Evolutionary conservation across 2,113 vertebrate genomes (phyloP).

Genomic region (Pelodiscus sinensis): DNA sequence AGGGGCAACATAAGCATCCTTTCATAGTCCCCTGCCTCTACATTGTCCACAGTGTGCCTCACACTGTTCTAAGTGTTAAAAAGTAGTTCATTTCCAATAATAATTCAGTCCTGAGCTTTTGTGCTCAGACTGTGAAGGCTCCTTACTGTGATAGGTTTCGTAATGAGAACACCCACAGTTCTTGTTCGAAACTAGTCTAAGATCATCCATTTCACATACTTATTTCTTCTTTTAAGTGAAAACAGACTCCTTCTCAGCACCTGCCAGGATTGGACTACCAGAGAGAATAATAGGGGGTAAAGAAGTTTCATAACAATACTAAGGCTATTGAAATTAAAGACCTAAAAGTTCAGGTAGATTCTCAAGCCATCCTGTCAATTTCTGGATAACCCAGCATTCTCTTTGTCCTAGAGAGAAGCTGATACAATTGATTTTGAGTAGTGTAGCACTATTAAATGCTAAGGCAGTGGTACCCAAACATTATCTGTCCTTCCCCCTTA

Average conservation of each 20-base stretch:
- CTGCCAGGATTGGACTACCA: neutral
- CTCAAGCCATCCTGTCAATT: neutral
- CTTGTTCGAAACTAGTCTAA: neutral
- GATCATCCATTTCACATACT: neutral
- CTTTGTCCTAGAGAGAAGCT: neutral
- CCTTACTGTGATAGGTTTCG: neutral
- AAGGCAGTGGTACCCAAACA: no score
- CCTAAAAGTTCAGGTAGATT: neutral
- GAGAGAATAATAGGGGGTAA: neutral
- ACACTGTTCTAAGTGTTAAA: neutral
- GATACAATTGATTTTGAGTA: neutral
- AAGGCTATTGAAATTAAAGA: neutral
- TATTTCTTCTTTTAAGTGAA: neutral
- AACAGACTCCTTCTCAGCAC: neutral
- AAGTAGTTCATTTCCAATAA: neutral
- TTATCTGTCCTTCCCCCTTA: no score
- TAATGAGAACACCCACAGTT: neutral
- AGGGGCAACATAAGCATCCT: neutral
- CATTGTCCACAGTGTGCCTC: neutral
- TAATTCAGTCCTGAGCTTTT: neutral
- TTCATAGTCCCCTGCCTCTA: neutral
- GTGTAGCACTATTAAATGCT: neutral
- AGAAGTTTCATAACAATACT: neutral
- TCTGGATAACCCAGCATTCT: neutral
- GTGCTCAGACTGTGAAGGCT: neutral